phyloP scores from a whole-genome alignment of 1,140 invertebrate species.

The Bursaphelenchus mucronatus region DNA sequence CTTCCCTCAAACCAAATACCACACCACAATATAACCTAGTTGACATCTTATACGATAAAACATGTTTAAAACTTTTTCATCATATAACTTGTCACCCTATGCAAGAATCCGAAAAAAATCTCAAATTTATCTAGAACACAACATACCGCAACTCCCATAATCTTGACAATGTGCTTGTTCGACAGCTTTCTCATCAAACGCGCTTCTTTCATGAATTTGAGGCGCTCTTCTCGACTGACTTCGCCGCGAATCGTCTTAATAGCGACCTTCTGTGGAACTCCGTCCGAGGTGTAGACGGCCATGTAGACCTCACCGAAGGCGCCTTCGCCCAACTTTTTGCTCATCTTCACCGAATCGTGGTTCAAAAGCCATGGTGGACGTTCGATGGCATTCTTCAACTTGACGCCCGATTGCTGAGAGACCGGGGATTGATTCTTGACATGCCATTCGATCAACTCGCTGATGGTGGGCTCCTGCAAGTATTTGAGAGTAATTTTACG shows the following conservation, averaged over 20 bases:
- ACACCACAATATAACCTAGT: no score
- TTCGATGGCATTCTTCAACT: constrained; percentile 28
- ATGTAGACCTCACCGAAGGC: constrained; percentile 36
- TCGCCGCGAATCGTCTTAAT: constrained; percentile 43
- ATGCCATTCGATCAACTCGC: constrained; percentile 27
- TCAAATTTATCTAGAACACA: no score
- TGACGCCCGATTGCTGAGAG: constrained; percentile 11
- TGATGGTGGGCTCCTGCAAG: constrained; percentile 24
- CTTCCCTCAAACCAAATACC: no score
- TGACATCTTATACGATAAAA: no score
- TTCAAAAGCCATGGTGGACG: constrained; percentile 44
- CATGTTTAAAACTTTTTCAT: no score
- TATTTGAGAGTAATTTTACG: no score
- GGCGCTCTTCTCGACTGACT: constrained; percentile 20
- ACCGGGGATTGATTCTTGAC: constrained; percentile 3
- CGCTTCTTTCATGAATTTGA: constrained; percentile 43
- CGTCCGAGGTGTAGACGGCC: constrained; percentile 3
- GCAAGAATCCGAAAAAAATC: no score
- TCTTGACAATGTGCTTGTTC: constrained; percentile 62
- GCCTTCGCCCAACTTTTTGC: constrained; percentile 47
- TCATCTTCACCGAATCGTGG: constrained; percentile 38
- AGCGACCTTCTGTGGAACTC: constrained; percentile 19
- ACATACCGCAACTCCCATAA: constrained; percentile 61
- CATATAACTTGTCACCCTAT: no score
- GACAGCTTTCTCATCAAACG: constrained; percentile 37